A percentile compares a stretch with the other conserved stretches of the same genome.
Evolutionary conservation across 2,113 vertebrate genomes (phyloP).

Genomic region (Regulus satrapa): DNA sequence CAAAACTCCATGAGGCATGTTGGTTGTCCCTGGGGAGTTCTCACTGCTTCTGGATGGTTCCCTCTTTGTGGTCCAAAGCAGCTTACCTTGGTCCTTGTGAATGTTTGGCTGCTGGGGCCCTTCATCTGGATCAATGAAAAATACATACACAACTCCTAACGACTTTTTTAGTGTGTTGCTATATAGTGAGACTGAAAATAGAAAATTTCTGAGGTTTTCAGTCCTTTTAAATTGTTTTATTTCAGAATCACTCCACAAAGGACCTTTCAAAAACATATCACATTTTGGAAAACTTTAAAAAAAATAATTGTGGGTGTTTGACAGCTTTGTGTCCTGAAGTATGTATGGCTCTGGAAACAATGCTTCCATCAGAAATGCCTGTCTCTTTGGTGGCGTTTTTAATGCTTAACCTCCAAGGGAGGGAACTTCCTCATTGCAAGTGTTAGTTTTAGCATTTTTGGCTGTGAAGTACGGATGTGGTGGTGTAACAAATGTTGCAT

Average conservation of each 20-base stretch:
- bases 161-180: neutral
- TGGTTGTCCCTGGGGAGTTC: neutral
- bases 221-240: neutral
- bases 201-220: neutral
- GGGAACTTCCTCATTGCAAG: conserved; percentile 20
- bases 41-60: neutral
- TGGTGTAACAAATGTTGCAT: neutral
- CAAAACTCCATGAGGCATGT: accelerated
- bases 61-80: neutral
- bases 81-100: too few species aligned
- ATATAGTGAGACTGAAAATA: neutral
- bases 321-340: neutral
- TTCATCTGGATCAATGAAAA: neutral
- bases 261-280: neutral
- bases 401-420: neutral
- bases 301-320: neutral
- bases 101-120: neutral
- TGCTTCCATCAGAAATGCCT: neutral
- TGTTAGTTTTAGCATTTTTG: neutral
- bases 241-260: neutral
- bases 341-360: neutral
- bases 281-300: neutral
- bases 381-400: neutral
- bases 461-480: conserved; percentile 18
- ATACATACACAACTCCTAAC: neutral